phyloP scores from a whole-genome alignment of 1,140 invertebrate genomes.

The Drosophila sp. region DNA sequence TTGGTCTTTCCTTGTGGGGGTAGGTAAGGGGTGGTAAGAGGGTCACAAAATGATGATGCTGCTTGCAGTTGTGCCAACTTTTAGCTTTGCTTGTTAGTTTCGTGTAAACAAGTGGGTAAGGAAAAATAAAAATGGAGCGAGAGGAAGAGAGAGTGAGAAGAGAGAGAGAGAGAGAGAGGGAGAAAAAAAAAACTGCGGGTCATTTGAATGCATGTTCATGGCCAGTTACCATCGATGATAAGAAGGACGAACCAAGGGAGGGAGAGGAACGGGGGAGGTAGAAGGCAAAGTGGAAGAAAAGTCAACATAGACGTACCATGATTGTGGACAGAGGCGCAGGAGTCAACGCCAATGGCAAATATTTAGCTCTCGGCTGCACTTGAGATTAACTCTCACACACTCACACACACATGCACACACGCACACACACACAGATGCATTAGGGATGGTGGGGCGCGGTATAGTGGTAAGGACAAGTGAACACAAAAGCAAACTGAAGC shows the following conservation, averaged over 20 bases:
- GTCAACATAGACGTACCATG: conserved; percentile 17
- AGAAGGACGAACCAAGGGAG: conserved; percentile 38
- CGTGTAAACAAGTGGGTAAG: conserved; percentile 61
- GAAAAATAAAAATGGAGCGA: conserved; percentile 26
- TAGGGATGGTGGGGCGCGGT: too few relatives aligned
- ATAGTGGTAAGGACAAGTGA: neutral
- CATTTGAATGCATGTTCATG: conserved; percentile 70
- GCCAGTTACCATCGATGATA: conserved; percentile 63
- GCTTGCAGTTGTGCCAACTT: conserved; percentile 67
- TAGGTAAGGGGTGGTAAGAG: neutral
- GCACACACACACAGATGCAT: conserved; percentile 1
- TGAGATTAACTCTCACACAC: conserved; percentile 74
- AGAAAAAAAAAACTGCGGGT: conserved; percentile 48
- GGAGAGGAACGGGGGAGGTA: conserved; percentile 10
- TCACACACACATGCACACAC: conserved; percentile 17
- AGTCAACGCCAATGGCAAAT: conserved; percentile 67
- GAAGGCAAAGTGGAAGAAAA: conserved; percentile 22
- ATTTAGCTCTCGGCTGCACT: conserved; percentile 79
- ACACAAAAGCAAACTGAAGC: conserved; percentile 56
- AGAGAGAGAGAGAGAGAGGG: neutral
- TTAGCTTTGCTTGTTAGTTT: conserved; percentile 72
- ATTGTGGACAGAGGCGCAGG: conserved; percentile 27
- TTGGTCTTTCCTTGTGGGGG: conserved; percentile 14
- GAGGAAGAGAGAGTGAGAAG: conserved; percentile 3
- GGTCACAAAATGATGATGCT: conserved; percentile 28